phyloP scores from a whole-genome alignment of 2,113 vertebrate species.

The Glaucidium brasilianum region DNA sequence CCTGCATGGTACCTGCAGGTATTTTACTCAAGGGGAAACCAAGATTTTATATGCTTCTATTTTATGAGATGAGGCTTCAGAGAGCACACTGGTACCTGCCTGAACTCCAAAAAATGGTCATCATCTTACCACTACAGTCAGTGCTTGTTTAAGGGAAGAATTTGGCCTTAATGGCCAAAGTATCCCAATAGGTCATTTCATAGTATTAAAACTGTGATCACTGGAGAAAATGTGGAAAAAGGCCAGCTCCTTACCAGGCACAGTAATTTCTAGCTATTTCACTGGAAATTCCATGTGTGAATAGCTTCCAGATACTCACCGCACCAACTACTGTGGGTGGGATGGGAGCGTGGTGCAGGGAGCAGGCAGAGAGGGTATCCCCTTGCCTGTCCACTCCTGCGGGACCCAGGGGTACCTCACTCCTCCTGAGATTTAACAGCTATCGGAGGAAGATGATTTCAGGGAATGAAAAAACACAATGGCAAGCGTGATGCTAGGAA shows the following conservation, averaged over 20 bases:
- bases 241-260: not conserved
- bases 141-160: not conserved
- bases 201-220: not conserved
- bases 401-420: not conserved
- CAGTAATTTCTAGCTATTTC: not conserved
- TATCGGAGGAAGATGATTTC: not conserved
- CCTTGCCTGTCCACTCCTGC: not conserved
- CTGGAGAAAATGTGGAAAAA: not conserved
- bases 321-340: not conserved
- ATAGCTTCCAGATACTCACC: not conserved
- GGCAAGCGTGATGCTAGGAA: not conserved
- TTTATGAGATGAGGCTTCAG: not conserved
- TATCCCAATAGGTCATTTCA: not conserved
- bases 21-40: not conserved
- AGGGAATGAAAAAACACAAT: not conserved
- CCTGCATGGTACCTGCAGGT: not conserved
- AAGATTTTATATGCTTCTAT: not conserved
- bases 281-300: not conserved
- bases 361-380: not conserved
- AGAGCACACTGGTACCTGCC: not conserved
- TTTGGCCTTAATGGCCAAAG: not conserved
- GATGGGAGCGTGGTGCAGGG: fast-evolving
- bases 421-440: not conserved
- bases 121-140: not conserved
- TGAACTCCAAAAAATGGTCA: not conserved